A percentile compares a stretch with the other conserved stretches of the same genome.
These are phyloP conservation scores for Philaenus spumarius DNA, from an alignment of 1,140 invertebrate species.

Conservation along the genomic window DNA sequence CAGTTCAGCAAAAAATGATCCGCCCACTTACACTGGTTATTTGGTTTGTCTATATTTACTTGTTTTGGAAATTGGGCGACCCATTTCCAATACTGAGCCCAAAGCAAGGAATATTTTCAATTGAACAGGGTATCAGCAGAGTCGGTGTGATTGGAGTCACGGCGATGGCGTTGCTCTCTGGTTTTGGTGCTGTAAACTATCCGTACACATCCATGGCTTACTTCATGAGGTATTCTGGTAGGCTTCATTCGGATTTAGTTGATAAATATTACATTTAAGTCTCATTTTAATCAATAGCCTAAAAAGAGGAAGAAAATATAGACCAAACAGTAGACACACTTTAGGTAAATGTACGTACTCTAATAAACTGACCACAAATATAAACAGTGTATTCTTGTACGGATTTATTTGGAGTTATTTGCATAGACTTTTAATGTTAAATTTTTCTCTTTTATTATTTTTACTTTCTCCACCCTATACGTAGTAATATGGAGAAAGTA, in stretches of 20 bases:
- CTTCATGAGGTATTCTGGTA: constrained; percentile 74
- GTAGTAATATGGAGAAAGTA: no score
- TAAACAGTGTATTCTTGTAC: no score
- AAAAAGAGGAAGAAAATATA: no score
- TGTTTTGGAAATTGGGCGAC: constrained; percentile 99
- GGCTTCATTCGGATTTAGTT: constrained; percentile 16
- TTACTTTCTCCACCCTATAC: no score
- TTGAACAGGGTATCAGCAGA: constrained; percentile 94
- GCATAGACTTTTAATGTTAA: no score
- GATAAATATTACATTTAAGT: no score
- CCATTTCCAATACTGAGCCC: constrained; percentile 96
- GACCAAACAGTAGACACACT: not conserved
- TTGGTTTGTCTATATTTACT: constrained; percentile 90
- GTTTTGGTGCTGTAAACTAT: constrained; percentile 99
- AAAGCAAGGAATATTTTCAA: constrained; percentile 88
- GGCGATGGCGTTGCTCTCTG: constrained; percentile 96
- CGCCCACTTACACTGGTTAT: constrained; percentile 72
- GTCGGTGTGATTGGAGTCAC: constrained; percentile 98
- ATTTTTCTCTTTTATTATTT: no score
- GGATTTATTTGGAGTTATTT: no score
- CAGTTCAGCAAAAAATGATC: constrained; percentile 75
- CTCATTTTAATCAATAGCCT: no score
- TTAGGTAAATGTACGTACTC: constrained; percentile 8
- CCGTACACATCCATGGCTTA: constrained; percentile 99
- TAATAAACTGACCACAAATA: no score